Base-by-base conservation (phyloP, 2,888 invertebrate species). In the Cantharis rustica region DNA sequence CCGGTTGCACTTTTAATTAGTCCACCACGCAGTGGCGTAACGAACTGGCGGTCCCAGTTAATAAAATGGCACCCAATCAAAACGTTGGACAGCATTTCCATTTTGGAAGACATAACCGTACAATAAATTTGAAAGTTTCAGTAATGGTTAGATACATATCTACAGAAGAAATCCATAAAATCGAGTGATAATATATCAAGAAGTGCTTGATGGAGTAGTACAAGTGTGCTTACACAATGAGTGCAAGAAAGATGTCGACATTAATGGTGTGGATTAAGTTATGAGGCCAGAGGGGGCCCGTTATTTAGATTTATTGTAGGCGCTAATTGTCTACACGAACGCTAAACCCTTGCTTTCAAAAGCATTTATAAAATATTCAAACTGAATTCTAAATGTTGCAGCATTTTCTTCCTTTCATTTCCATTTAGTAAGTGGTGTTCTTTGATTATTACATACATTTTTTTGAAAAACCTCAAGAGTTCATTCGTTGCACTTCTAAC, bases 281-380 rank as follows among this genome's bases (percentile, higher is more conserved):
- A 86, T 85, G 84, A 84, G 82, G 81, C 83, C 82, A 82, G 80
- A 84, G 83, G 80, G 79, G 83, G 79, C 80, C 84, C 82, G 84
- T 86, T 85, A 85, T 85, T 85, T 85, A 85, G 85, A 86, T 86
- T 86, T 86, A 86, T 85, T 83, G 83, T 82, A 77, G 72, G 83
- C 82, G 84, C 84, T 86, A 85, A 86, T 86, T 85, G 85, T 85
- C 84, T 84, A 81, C 83, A 83, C 82, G 82, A 83, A 83, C 82
- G 80, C 82, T 79, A 78, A 82, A 82, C 83, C 82, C 84, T 84
- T 84, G 81, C 81, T 77, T 83, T 81, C 80, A 80, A 81, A 82
- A 84, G 81, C 84, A 81, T 83, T 83, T 82, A 83, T 84, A 83
- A 84, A 84, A 84, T 84, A 84, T 84, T 84, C 83, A 84, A 81